Conservation (phyloP, 92 coral and sea anemone species). For the Porites divaricata region DNA sequence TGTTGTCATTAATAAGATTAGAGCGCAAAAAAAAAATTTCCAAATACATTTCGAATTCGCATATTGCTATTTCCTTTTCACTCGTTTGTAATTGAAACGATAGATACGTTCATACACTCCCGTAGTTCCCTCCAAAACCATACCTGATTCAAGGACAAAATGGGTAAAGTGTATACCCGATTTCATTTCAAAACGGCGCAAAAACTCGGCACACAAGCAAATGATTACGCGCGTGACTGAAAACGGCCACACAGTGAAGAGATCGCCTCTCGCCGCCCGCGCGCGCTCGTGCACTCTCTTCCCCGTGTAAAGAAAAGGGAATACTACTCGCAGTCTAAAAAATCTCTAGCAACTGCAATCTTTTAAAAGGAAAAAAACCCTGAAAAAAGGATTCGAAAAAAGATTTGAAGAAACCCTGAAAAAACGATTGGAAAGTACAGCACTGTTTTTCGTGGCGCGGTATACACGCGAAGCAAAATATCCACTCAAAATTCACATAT, state of each 20-base stretch:
- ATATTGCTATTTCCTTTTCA: not conserved
- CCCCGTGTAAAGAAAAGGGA: no score
- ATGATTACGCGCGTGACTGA: not conserved
- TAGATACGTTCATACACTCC: no score
- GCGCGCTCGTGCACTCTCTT: not conserved
- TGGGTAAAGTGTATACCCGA: no score
- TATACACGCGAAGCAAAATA: not conserved
- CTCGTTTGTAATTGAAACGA: no score
- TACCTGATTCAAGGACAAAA: no score
- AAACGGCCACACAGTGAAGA: not conserved
- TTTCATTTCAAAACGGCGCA: no score
- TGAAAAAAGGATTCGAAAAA: no score
- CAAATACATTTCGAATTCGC: not conserved
- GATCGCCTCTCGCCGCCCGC: not conserved
- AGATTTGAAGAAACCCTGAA: constrained; percentile 18
- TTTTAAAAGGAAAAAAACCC: no score
- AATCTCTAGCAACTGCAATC: no score
- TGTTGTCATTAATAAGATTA: not conserved
- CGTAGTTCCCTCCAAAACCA: no score
- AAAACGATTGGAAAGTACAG: constrained; percentile 31
- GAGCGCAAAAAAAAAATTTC: no score
- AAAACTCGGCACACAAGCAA: not conserved
- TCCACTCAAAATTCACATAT: constrained; percentile 8
- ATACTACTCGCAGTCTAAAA: no score
- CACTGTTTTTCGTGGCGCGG: constrained; percentile 4